Percentiles rank a stretch among this genome's conserved stretches.
Conservation (phyloP, 2,797 vertebrate species). For the Siniperca obscura region DNA sequence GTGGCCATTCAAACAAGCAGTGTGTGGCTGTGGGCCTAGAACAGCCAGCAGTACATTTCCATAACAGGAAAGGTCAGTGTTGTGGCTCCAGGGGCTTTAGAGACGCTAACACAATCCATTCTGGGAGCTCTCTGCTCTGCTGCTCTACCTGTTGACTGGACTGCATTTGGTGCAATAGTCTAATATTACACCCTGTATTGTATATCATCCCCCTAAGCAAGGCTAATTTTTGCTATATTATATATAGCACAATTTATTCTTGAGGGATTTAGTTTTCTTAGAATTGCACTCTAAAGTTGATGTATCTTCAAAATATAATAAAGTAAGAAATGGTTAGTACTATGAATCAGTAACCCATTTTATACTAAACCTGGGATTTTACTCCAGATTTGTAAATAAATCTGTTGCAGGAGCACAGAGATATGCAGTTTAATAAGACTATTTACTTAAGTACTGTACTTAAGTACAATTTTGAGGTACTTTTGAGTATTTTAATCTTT, state of each 20-base stretch:
- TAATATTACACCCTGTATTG: constrained; percentile 39
- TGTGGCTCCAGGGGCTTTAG: constrained; percentile 67
- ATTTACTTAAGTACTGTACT: neutral
- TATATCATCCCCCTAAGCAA: constrained; percentile 39
- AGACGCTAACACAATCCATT: constrained; percentile 74
- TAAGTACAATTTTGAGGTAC: neutral
- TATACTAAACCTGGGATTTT: neutral
- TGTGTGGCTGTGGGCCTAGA: constrained; percentile 68
- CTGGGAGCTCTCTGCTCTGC: constrained; percentile 67
- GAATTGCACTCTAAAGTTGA: neutral
- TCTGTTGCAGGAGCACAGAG: neutral
- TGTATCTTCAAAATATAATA: constrained; percentile 13
- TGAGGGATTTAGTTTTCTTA: constrained; percentile 13
- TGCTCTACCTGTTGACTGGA: constrained; percentile 62
- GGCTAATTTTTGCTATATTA: constrained; percentile 23
- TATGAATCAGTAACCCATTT: neutral
- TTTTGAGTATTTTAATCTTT: neutral
- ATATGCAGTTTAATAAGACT: neutral
- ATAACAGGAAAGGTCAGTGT: constrained; percentile 83
- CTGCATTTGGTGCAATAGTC: constrained; percentile 43
- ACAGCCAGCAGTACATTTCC: constrained; percentile 76
- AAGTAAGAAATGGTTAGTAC: neutral
- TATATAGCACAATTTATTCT: constrained; percentile 38
- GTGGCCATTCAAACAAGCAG: constrained; percentile 67
- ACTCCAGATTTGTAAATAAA: neutral